A percentile compares a stretch with the other conserved stretches of the same genome.
Conservation (phyloP, 2,797 vertebrate genomes). For the Anguilla megastoma region DNA sequence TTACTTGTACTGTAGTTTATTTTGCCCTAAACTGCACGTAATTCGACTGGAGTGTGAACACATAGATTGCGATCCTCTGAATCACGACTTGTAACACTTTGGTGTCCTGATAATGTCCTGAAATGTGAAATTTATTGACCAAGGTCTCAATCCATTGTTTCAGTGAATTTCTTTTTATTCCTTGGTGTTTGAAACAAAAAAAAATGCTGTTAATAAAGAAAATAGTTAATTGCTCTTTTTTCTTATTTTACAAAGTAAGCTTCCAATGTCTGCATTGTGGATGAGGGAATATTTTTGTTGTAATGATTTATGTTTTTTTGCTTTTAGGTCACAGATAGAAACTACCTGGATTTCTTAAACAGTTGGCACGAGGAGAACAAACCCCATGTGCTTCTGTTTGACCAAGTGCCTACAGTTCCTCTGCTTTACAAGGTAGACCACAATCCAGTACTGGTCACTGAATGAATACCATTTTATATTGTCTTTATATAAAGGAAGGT, state of each 20-base stretch:
- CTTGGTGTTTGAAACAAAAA: neutral
- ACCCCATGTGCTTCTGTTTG: slow-evolving; percentile 92
- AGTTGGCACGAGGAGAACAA: slow-evolving; percentile 94
- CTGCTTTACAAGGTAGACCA: slow-evolving; percentile 85
- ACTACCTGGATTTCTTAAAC: slow-evolving; percentile 82
- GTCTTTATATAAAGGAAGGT: neutral
- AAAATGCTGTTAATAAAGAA: neutral
- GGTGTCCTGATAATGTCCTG: neutral
- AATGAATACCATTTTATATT: neutral
- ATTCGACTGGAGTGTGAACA: neutral
- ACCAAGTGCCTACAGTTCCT: slow-evolving; percentile 82
- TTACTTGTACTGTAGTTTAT: neutral
- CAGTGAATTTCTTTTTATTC: neutral
- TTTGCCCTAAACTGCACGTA: neutral
- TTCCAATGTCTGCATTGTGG: neutral
- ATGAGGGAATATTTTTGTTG: neutral
- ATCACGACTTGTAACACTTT: neutral
- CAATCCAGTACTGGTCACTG: neutral
- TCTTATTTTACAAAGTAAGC: neutral
- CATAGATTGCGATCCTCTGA: neutral
- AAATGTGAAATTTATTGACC: neutral
- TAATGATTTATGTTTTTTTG: neutral
- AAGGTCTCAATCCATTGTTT: neutral
- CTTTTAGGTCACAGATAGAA: slow-evolving; percentile 87
- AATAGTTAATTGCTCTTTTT: neutral